phyloP scores from a whole-genome alignment of 1,140 invertebrate species.

The Nasonia vitripennis region DNA sequence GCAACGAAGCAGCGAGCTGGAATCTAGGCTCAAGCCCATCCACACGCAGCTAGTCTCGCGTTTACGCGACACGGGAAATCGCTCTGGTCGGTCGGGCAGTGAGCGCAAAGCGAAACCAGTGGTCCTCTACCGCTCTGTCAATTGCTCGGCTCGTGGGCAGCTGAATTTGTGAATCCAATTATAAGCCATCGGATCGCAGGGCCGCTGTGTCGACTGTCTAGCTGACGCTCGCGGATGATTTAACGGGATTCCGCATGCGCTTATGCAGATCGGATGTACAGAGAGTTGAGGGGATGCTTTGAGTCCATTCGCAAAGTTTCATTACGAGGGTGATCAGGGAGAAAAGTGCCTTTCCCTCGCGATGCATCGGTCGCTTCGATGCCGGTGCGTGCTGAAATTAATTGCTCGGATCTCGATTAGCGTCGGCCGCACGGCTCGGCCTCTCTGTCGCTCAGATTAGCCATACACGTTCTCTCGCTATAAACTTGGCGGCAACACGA shows the following conservation, averaged over 20 bases:
- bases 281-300: background rate
- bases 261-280: background rate
- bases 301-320: too few relatives aligned
- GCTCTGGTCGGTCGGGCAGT: background rate
- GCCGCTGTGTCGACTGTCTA: background rate
- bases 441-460: constrained; percentile 58
- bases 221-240: background rate
- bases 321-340: too few relatives aligned
- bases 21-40: background rate
- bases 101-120: background rate
- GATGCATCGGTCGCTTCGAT: background rate
- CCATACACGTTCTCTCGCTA: constrained; percentile 54
- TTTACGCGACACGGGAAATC: constrained; percentile 1
- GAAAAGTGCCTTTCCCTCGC: too few relatives aligned
- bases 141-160: background rate
- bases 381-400: constrained; percentile 62
- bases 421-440: constrained; percentile 51
- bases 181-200: background rate
- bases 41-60: background rate
- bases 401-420: constrained; percentile 66
- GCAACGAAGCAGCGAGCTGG: too few relatives aligned
- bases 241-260: background rate
- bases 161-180: constrained; percentile 25
- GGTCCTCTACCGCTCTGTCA: background rate
- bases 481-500: background rate